Evolutionary conservation across 2,888 invertebrate species (phyloP).

Genomic region (Patella ulyssiponensis): DNA sequence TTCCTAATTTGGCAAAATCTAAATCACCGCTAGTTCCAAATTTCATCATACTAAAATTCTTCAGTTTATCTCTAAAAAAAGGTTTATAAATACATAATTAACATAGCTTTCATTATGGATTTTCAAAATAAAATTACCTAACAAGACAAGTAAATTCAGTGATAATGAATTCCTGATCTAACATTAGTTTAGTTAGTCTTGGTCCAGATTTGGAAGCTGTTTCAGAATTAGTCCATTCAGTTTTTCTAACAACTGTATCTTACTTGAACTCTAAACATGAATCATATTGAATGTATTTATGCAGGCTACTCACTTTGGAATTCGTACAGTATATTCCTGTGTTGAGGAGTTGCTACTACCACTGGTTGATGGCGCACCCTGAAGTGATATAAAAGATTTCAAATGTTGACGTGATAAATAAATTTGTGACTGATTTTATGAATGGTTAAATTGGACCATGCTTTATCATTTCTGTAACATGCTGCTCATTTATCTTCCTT

Average conservation of each 20-base stretch:
- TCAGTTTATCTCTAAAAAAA: slow-evolving; percentile 47
- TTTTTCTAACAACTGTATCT: too few relatives aligned
- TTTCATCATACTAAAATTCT: slow-evolving; percentile 62
- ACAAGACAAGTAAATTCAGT: not conserved
- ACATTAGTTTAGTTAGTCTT: too few relatives aligned
- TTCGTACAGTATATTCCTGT: slow-evolving; percentile 53
- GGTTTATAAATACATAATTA: not conserved
- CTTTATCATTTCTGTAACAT: too few relatives aligned
- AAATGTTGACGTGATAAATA: too few relatives aligned
- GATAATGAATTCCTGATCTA: not conserved
- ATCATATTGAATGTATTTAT: too few relatives aligned
- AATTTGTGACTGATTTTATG: too few relatives aligned
- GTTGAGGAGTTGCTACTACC: slow-evolving; percentile 23
- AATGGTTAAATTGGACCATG: too few relatives aligned
- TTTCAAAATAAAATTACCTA: not conserved
- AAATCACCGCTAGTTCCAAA: slow-evolving; percentile 55
- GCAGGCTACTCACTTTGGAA: slow-evolving; percentile 44
- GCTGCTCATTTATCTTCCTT: too few relatives aligned
- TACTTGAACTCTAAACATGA: too few relatives aligned
- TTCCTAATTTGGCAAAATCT: slow-evolving; percentile 59
- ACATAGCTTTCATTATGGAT: not conserved
- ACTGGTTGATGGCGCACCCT: not conserved
- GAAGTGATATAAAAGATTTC: too few relatives aligned
- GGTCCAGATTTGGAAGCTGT: too few relatives aligned
- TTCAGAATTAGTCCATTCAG: too few relatives aligned